Base-by-base conservation (phyloP, 2,888 invertebrate genomes). In the Scaptomyza reducta region DNA sequence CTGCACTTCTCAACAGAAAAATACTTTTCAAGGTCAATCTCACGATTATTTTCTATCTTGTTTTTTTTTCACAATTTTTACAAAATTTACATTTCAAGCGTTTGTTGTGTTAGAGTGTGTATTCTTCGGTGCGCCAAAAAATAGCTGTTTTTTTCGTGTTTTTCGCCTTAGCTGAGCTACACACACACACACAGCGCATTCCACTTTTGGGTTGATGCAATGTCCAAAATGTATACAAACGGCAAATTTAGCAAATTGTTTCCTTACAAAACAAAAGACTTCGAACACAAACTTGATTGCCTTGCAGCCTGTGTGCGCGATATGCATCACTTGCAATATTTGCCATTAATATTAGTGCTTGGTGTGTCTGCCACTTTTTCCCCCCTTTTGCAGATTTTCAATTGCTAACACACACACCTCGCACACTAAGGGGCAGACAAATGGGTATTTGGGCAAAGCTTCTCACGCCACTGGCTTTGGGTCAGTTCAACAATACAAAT, bases 251-350 rank as follows among this genome's bases (percentile, higher is more conserved):
- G 47, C 71, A 45, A 42, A 22, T 46, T 60, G 44, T 44, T 66
- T 66, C 46, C 58, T 70, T 46, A 40, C 63, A 49, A 77, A 86
- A 81, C 87, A 70, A 81, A 84, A 84, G 81, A 84, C 87, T 83
- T 67, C 35, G 53, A 65, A 54, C 77, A 83, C 87, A 64, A 79
- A 77, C 86, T 86, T 35, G 63, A 59, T 55, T 64, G 56, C 49
- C 41, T 59, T 22, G 40, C 14, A 33, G 31, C 14, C 42, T 51
- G 33, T 18, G 13, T 38, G 47, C 41, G 14, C 6, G 27, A 1
- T 53, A 53, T 45, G 67, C 67, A 62, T 67, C 57, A 42, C 41
- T 49, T 60, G 73, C 59, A 77, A 57, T 63, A 47, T 76, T 71
- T 76, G 72, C 59, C 50, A 46, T 63, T 76, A 68, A 63, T 57